These are phyloP conservation scores for Carcina quercana DNA, from an alignment of 2,888 invertebrate genomes.

Conservation along the genomic window DNA sequence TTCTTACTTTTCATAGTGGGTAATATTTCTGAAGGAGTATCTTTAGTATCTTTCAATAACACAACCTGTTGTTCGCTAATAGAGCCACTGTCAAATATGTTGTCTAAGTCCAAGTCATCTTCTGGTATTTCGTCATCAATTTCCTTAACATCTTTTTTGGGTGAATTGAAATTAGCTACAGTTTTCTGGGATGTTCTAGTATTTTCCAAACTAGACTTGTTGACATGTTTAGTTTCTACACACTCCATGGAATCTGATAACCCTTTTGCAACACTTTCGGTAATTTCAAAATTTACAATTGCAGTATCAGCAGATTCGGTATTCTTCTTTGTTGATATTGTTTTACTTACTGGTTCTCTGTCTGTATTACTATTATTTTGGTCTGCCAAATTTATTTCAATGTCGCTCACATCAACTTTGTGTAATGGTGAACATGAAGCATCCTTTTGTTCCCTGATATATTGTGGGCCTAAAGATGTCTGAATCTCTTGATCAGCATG, in stretches of 20 bases:
- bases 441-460: slow-evolving; percentile 16
- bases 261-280: slow-evolving; percentile 59
- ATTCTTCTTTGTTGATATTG: slow-evolving; percentile 41
- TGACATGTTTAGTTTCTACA: slow-evolving; percentile 21
- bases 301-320: slow-evolving; percentile 59
- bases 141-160: slow-evolving; percentile 1
- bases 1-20: slow-evolving; percentile 29
- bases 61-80: slow-evolving; percentile 40
- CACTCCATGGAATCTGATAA: slow-evolving; percentile 45
- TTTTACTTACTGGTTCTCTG: slow-evolving; percentile 19
- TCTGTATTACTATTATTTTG: slow-evolving; percentile 11
- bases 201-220: slow-evolving; percentile 8
- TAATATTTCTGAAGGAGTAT: slow-evolving; percentile 47
- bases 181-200: neutral
- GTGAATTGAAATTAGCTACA: neutral
- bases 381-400: slow-evolving; percentile 23
- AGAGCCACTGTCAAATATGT: slow-evolving; percentile 52
- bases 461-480: slow-evolving; percentile 34
- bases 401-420: slow-evolving; percentile 20
- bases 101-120: slow-evolving; percentile 41
- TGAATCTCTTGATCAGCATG: slow-evolving; percentile 50
- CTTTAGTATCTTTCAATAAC: slow-evolving; percentile 29
- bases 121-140: slow-evolving; percentile 13
- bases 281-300: slow-evolving; percentile 48
- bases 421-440: slow-evolving; percentile 9